Evolutionary conservation across 2,113 vertebrate genomes (phyloP).

Genomic region (Columba livia): DNA sequence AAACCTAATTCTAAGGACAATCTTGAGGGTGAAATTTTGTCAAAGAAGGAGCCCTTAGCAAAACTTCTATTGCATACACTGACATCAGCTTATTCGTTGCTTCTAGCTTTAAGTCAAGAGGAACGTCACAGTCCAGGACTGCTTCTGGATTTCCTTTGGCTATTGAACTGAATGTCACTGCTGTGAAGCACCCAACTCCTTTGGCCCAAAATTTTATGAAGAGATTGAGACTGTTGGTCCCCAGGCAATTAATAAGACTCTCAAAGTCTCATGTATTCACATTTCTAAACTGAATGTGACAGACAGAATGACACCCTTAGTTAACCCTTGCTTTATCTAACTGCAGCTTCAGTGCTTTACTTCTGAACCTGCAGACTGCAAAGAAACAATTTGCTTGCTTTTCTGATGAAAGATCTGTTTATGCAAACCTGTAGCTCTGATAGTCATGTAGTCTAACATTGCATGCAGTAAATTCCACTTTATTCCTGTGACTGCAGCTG

Average conservation of each 20-base stretch:
- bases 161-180: neutral
- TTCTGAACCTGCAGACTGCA: neutral
- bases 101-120: neutral
- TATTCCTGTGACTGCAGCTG: neutral
- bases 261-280: neutral
- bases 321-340: neutral
- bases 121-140: neutral
- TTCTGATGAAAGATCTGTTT: neutral
- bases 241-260: neutral
- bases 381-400: neutral
- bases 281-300: neutral
- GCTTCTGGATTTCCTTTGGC: conserved; percentile 8
- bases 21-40: neutral
- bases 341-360: neutral
- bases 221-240: neutral
- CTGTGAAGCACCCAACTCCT: neutral
- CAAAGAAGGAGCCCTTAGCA: neutral
- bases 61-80: neutral
- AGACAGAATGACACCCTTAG: neutral
- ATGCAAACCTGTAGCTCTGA: neutral
- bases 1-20: neutral
- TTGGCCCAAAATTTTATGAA: neutral
- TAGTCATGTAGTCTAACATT: accelerated
- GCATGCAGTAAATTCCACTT: neutral
- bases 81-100: neutral